These are phyloP conservation scores for Bothrops jararaca DNA, from an alignment of 2,113 vertebrate species.

Conservation along the genomic window DNA sequence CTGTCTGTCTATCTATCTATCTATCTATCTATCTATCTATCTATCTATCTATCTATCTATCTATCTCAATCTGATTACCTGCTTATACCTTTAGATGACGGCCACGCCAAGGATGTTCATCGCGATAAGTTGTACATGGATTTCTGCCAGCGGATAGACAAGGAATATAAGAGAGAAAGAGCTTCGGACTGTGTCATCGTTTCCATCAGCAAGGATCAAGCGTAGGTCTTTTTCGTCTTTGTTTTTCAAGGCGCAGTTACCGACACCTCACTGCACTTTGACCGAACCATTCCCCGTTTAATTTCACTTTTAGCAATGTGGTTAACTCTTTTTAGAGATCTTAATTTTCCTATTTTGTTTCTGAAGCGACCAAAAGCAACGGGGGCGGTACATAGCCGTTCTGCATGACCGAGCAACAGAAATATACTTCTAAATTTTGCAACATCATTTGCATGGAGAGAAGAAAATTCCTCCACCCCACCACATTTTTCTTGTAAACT, in stretches of 20 bases:
- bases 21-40: too few relatives aligned
- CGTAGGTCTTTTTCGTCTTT: slow-evolving; percentile 56
- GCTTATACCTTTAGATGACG: slow-evolving; percentile 47
- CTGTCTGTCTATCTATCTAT: too few relatives aligned
- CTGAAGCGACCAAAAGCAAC: neutral
- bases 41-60: too few relatives aligned
- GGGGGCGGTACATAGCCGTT: neutral
- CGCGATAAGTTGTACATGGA: slow-evolving; percentile 69
- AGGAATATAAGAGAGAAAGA: slow-evolving; percentile 58
- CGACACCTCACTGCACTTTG: neutral
- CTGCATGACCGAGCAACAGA: neutral
- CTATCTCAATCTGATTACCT: slow-evolving; percentile 23
- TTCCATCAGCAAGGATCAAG: slow-evolving; percentile 70
- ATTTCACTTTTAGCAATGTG: neutral
- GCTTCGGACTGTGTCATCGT: slow-evolving; percentile 72
- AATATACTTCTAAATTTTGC: neutral
- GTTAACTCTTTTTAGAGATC: neutral
- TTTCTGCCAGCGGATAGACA: slow-evolving; percentile 73
- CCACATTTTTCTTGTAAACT: neutral
- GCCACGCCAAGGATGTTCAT: slow-evolving; percentile 18
- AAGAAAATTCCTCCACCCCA: neutral
- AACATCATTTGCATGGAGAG: neutral
- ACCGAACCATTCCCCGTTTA: neutral
- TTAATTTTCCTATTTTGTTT: neutral
- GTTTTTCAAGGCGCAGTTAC: neutral